Percentiles rank a stretch among this genome's conserved stretches.
Conservation (phyloP, 1,140 invertebrate genomes). For the Drosophila pachea region DNA sequence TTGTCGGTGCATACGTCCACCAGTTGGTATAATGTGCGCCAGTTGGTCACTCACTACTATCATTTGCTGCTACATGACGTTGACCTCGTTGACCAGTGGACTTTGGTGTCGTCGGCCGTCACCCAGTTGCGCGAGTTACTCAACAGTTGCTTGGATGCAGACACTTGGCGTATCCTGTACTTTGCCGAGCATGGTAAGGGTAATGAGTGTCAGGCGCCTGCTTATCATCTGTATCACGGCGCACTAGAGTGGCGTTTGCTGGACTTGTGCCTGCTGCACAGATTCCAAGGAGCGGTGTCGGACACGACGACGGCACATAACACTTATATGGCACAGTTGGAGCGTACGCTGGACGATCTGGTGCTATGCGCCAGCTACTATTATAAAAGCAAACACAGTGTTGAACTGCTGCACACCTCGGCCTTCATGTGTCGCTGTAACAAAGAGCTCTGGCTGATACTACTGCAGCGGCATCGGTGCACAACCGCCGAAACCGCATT, state of each 20-base stretch:
- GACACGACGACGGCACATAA: not conserved
- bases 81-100: conserved; percentile 13
- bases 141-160: conserved; percentile 53
- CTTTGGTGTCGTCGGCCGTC: conserved; percentile 12
- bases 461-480: conserved; percentile 30
- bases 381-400: conserved; percentile 51
- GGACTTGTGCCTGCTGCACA: conserved; percentile 56
- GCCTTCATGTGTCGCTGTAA: conserved; percentile 72
- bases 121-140: conserved; percentile 39
- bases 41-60: conserved; percentile 66
- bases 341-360: conserved; percentile 57
- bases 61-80: conserved; percentile 47
- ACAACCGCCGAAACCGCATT: conserved; percentile 37
- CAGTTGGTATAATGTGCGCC: conserved; percentile 45
- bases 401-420: conserved; percentile 56
- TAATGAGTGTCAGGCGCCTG: conserved; percentile 67
- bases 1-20: not conserved
- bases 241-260: conserved; percentile 72
- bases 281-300: not conserved
- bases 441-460: conserved; percentile 70
- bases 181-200: conserved; percentile 71
- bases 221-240: conserved; percentile 75
- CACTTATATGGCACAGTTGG: conserved; percentile 40
- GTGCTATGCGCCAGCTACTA: conserved; percentile 52
- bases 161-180: conserved; percentile 61